phyloP scores from a whole-genome alignment of 2,888 invertebrate species.

The Lagria hirta region DNA sequence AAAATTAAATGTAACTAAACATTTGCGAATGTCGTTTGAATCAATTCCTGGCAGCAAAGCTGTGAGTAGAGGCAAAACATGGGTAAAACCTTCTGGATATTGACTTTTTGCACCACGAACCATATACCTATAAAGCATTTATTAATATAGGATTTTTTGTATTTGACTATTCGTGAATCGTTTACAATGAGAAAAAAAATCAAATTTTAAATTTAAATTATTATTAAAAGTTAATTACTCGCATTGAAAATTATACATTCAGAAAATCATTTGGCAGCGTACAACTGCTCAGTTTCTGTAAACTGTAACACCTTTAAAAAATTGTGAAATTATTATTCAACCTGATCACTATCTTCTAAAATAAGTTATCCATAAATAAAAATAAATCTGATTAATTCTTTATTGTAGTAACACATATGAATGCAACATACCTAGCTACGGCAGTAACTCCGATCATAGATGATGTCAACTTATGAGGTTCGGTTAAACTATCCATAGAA shows the following conservation, averaged over 20 bases:
- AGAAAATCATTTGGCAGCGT: no score
- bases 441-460: constrained; percentile 71
- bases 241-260: no score
- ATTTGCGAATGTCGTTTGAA: constrained; percentile 81
- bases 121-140: constrained; percentile 48
- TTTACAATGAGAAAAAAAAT: no score
- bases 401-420: constrained; percentile 1
- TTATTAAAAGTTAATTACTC: no score
- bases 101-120: constrained; percentile 57
- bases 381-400: not conserved
- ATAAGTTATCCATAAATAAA: no score
- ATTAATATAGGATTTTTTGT: no score
- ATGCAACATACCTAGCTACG: constrained; percentile 64
- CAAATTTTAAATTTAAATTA: no score
- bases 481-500: constrained; percentile 81
- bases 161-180: no score
- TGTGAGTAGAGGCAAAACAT: constrained; percentile 78
- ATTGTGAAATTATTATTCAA: no score
- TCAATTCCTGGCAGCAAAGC: constrained; percentile 86
- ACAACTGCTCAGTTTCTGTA: no score
- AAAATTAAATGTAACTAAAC: constrained; percentile 75
- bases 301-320: no score
- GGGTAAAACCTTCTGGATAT: constrained; percentile 76
- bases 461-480: constrained; percentile 80
- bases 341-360: no score